These are phyloP conservation scores for Listronotus bonariensis DNA, from an alignment of 1,140 invertebrate species.

Conservation along the genomic window DNA sequence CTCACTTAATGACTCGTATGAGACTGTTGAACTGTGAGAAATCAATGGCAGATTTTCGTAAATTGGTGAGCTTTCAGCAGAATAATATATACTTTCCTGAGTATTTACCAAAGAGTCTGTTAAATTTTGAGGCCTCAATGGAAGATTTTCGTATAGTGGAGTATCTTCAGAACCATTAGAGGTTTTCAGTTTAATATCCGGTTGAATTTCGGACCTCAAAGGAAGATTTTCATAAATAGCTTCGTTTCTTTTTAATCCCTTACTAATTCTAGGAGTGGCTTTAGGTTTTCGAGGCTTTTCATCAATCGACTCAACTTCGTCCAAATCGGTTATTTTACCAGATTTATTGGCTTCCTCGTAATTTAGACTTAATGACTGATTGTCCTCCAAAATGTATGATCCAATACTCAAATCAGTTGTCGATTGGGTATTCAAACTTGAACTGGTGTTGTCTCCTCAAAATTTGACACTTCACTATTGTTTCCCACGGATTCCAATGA, in stretches of 20 bases:
- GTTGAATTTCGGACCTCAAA: not conserved
- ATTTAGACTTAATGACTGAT: too few species aligned
- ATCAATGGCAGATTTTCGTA: slow-evolving; percentile 21
- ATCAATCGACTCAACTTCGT: slow-evolving; percentile 4
- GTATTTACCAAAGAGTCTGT: too few species aligned
- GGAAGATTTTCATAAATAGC: slow-evolving; percentile 17
- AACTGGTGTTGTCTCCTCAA: not conserved
- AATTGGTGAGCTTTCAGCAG: slow-evolving; percentile 4
- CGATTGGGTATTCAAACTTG: not conserved
- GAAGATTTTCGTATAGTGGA: slow-evolving; percentile 16
- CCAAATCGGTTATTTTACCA: slow-evolving; percentile 5
- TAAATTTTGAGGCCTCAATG: not conserved
- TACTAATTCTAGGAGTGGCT: slow-evolving; percentile 17
- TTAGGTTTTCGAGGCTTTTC: slow-evolving; percentile 13
- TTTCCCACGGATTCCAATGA: slow-evolving; percentile 25
- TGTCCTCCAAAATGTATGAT: not conserved
- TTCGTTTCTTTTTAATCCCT: not conserved
- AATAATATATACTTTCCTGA: not conserved
- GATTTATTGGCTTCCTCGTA: too few species aligned
- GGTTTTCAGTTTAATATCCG: not conserved
- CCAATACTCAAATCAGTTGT: slow-evolving; percentile 4
- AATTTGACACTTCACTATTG: slow-evolving; percentile 17
- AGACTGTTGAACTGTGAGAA: not conserved
- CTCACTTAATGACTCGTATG: slow-evolving; percentile 5
- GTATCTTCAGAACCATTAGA: not conserved